Evolutionary conservation across 2,113 vertebrate species (phyloP), one percentile per base, ranked within the genome.

Genomic region (Crotalus horridus): DNA sequence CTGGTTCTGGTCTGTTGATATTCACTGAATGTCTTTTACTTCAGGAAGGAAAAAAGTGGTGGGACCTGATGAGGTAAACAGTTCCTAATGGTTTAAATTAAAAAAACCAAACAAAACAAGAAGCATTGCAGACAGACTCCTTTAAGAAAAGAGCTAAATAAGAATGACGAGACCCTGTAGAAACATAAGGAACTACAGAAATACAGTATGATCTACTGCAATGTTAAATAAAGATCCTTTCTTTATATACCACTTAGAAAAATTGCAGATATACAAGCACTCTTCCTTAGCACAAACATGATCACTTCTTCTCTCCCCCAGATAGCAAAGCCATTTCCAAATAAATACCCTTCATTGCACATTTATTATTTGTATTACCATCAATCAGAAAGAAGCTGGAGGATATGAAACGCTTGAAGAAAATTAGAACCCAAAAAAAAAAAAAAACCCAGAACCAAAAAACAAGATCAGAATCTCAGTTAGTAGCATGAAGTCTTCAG

Each of bases 221-320:
- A 10, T 33, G 91, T 95, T 90, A 93, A 95, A 92, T 53, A 93
- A 95, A 93, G 59, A 90, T 89, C 88, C 33, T 92, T 94, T 90
- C 51, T 91, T 59, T 59, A 90, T 74, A 95, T 61, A 93, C 58
- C 48, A 93, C 85, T 87, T 94, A 93, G 39, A 0, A 0, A 96
- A 94, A 90, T 91, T 94, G 94, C 93, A 93, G 95, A 90, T 85
- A 94, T 64, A 69, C 87, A 95, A 92, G 94, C 94, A 93, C 89
- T 90, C 0, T 33, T 95, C 87, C 92, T 93, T 91, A 94, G 88
- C 59, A 92, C 94, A 95, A 94, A 94, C 86, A 85, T 93, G 69
- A 64, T 90, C 74, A 89, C 90, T 29, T 48, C 39, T 89, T 93
- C 94, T 87, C 87, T 87, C 59, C 29, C 51, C n/a, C 39, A 89